phyloP scores from a whole-genome alignment of 2,888 invertebrate genomes.

The Ethmia dodecea region DNA sequence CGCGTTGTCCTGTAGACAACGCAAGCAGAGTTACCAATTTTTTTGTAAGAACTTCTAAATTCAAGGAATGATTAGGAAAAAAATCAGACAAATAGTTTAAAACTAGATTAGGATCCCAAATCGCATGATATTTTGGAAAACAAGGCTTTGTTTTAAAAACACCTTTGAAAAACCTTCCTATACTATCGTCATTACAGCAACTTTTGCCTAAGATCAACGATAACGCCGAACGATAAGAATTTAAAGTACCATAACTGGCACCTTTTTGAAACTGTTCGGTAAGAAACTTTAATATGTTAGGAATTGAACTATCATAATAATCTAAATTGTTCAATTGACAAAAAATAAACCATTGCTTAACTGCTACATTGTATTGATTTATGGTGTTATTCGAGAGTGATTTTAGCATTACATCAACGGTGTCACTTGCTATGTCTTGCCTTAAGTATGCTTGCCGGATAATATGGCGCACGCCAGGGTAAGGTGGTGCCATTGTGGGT shows the following conservation, averaged over 20 bases:
- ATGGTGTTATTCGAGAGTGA: conserved; percentile 13
- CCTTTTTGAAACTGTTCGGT: background rate
- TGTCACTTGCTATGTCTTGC: background rate
- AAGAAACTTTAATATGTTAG: conserved; percentile 3
- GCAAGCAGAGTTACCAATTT: conserved; percentile 6
- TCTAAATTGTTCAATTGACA: background rate
- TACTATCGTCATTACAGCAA: background rate
- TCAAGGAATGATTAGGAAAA: background rate
- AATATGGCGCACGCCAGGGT: conserved; percentile 16
- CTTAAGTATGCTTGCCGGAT: background rate
- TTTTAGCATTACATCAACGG: conserved; percentile 10
- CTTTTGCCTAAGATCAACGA: background rate
- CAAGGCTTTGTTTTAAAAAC: background rate
- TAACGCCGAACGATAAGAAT: conserved; percentile 8
- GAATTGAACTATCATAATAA: background rate
- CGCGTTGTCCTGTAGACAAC: conserved; percentile 9
- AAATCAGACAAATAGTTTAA: background rate
- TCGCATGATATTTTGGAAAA: conserved; percentile 5
- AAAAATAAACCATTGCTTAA: conserved; percentile 14
- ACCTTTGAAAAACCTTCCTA: conserved; percentile 1
- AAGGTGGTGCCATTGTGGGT: conserved; percentile 11
- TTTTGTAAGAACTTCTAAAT: background rate
- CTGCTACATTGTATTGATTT: conserved; percentile 13
- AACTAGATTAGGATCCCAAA: conserved; percentile 1
- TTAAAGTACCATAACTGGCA: conserved; percentile 6